Percentiles rank a stretch among this genome's conserved stretches.
Evolutionary conservation across 2,797 vertebrate species (phyloP).

Genomic region (Enteromius treurensis): DNA sequence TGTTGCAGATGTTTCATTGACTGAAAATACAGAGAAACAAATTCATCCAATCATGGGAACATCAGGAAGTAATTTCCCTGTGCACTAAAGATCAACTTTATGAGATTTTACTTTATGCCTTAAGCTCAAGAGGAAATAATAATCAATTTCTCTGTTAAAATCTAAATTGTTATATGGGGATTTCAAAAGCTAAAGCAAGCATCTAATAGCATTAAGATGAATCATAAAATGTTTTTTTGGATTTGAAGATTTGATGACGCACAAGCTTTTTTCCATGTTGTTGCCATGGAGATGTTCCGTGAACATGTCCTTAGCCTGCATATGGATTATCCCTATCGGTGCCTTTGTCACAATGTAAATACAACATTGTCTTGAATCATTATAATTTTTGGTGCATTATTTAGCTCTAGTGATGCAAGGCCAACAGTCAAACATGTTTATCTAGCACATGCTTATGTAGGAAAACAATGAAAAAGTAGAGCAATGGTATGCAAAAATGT

Average conservation of each 20-base stretch:
- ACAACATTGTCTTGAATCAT: background rate
- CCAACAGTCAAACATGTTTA: background rate
- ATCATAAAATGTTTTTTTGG: constrained; percentile 16
- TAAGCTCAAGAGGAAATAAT: constrained; percentile 1
- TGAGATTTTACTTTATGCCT: constrained; percentile 19
- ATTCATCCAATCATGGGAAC: constrained; percentile 5
- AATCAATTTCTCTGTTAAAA: constrained; percentile 25
- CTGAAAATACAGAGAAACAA: constrained; percentile 9
- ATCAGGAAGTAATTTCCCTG: constrained; percentile 28
- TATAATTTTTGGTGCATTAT: constrained; percentile 10
- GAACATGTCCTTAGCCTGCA: constrained; percentile 1
- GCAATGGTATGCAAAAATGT: background rate
- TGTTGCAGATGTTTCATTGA: constrained; percentile 8
- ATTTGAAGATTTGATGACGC: constrained; percentile 31
- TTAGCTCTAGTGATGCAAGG: background rate
- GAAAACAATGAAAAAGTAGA: background rate
- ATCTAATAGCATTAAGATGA: constrained; percentile 22
- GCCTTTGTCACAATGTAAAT: constrained; percentile 15
- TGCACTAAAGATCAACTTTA: constrained; percentile 21
- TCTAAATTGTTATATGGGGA: background rate
- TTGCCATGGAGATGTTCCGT: constrained; percentile 39
- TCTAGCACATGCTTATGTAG: background rate
- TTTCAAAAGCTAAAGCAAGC: constrained; percentile 20
- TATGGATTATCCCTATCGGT: constrained; percentile 20
- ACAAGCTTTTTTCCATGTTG: constrained; percentile 4